These are phyloP conservation scores for Pachyseris speciosa DNA, from an alignment of 64 coral and sea anemone genomes.

Conservation along the genomic window DNA sequence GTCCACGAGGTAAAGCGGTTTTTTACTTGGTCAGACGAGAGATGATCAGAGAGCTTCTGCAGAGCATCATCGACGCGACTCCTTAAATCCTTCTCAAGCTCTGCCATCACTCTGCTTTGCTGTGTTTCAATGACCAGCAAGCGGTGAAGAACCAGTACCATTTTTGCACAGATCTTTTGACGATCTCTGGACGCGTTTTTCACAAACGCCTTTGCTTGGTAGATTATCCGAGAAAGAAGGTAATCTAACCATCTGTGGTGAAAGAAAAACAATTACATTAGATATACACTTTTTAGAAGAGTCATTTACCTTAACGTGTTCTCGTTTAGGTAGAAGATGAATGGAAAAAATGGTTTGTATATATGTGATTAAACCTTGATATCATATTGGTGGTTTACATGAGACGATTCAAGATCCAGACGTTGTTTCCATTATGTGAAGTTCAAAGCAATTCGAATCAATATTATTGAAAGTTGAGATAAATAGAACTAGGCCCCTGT, in stretches of 20 bases:
- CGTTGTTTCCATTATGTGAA: too few species aligned
- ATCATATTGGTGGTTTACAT: too few species aligned
- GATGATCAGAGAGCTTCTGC: not conserved
- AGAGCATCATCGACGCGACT: not conserved
- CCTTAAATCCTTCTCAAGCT: not conserved
- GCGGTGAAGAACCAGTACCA: not conserved
- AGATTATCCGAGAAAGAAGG: not conserved
- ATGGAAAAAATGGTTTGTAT: too few species aligned
- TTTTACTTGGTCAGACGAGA: not conserved
- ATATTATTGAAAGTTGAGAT: too few species aligned
- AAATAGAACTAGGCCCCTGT: too few species aligned
- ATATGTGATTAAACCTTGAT: too few species aligned
- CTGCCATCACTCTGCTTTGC: not conserved
- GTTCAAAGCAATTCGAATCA: too few species aligned
- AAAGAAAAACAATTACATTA: not conserved
- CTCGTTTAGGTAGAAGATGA: too few species aligned
- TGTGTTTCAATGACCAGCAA: not conserved
- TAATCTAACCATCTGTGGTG: not conserved
- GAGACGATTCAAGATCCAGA: too few species aligned
- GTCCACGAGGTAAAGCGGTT: conserved; percentile 14
- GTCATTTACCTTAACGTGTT: too few species aligned
- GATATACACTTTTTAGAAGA: too few species aligned
- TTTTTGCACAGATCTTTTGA: not conserved
- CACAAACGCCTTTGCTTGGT: not conserved
- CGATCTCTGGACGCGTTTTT: not conserved